phyloP scores from a whole-genome alignment of 2,888 invertebrate species.

The Cordylochernes scorpioides region DNA sequence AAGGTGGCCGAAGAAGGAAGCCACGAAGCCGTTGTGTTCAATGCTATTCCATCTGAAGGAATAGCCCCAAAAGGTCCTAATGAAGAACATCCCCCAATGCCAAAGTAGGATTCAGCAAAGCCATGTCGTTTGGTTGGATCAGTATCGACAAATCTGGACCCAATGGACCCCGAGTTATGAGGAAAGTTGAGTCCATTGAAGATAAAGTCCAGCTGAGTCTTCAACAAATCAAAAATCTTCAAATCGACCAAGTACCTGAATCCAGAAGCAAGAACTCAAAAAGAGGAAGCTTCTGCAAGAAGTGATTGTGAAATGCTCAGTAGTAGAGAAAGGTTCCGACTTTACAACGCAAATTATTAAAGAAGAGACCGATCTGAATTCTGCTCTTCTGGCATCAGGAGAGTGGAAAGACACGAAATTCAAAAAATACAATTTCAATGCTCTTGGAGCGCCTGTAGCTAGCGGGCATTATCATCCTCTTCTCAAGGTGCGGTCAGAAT shows the following conservation, averaged over 20 bases:
- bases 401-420: conserved; percentile 69
- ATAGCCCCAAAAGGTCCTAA: conserved; percentile 40
- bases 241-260: too few species aligned
- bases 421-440: conserved; percentile 88
- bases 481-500: conserved; percentile 65
- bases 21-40: conserved; percentile 64
- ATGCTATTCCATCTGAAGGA: conserved; percentile 43
- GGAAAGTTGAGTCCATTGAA: conserved; percentile 37
- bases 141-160: conserved; percentile 44
- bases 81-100: conserved; percentile 34
- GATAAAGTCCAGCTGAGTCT: too few species aligned
- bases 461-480: conserved; percentile 82
- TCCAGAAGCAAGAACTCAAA: conserved; percentile 55
- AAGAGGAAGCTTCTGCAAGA: conserved; percentile 79
- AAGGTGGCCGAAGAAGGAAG: conserved; percentile 50
- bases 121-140: conserved; percentile 80
- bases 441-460: conserved; percentile 50
- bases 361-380: conserved; percentile 73
- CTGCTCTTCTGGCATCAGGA: conserved; percentile 35
- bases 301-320: conserved; percentile 48
- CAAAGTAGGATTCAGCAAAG: conserved; percentile 63
- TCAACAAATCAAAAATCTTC: too few species aligned
- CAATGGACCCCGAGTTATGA: conserved; percentile 38
- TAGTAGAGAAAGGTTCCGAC: conserved; percentile 53
- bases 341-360: conserved; percentile 58